Percentiles rank a stretch among this genome's conserved stretches.
Conservation (phyloP, 2,113 vertebrate species). For the Crotalus viridis region DNA sequence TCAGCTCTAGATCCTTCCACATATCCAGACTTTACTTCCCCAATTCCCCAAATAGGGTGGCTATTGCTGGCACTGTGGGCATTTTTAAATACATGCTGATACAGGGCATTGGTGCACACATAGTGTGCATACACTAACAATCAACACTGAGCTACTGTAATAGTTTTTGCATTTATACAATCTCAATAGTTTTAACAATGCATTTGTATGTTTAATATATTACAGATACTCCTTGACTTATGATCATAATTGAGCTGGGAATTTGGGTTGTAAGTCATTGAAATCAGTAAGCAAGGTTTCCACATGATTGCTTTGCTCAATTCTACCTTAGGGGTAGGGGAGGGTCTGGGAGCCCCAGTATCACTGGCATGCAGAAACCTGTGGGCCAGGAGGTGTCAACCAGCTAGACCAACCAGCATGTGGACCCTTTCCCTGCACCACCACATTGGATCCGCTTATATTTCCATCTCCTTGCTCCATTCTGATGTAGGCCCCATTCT, state of each 20-base stretch:
- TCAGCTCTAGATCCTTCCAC: background rate
- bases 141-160: background rate
- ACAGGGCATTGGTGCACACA: background rate
- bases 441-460: too few relatives aligned
- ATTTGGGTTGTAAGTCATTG: background rate
- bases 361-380: too few relatives aligned
- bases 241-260: background rate
- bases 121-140: background rate
- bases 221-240: background rate
- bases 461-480: too few relatives aligned
- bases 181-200: background rate
- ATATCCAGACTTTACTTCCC: background rate
- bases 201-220: background rate
- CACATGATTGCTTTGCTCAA: background rate
- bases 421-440: too few relatives aligned
- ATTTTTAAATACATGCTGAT: background rate
- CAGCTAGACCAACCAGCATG: too few relatives aligned
- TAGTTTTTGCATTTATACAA: background rate
- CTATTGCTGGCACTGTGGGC: background rate
- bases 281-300: background rate
- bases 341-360: too few relatives aligned
- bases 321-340: background rate
- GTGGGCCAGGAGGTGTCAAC: too few relatives aligned
- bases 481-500: too few relatives aligned
- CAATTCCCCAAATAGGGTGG: background rate